A percentile compares a stretch with the other conserved stretches of the same genome.
Conservation (phyloP, 2,888 invertebrate species). For the Druceiella hillmani region DNA sequence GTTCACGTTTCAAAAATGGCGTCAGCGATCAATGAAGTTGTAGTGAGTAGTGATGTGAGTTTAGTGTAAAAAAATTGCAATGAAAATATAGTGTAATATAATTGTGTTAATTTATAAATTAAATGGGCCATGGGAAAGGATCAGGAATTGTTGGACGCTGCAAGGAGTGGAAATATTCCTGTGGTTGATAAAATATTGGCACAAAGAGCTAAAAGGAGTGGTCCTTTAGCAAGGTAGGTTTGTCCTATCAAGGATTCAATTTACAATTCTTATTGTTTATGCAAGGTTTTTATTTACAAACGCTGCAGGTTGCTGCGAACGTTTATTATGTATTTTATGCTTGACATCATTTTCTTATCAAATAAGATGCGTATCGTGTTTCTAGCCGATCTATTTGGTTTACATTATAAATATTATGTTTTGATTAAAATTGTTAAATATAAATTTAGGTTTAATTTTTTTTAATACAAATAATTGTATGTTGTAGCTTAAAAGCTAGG, state of each 20-base stretch:
- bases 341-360: too few relatives aligned
- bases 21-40: conserved; percentile 71
- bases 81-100: conserved; percentile 47
- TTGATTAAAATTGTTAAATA: too few relatives aligned
- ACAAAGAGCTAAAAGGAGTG: conserved; percentile 86
- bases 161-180: conserved; percentile 84
- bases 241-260: conserved; percentile 34
- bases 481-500: too few relatives aligned
- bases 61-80: conserved; percentile 48
- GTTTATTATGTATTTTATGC: too few relatives aligned
- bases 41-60: conserved; percentile 46
- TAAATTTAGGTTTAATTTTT: too few relatives aligned
- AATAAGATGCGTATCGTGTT: too few relatives aligned
- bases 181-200: conserved; percentile 87
- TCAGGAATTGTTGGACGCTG: conserved; percentile 93
- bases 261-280: too few relatives aligned
- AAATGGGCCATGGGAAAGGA: conserved; percentile 85
- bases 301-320: too few relatives aligned
- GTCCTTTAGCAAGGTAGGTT: conserved; percentile 86
- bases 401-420: too few relatives aligned
- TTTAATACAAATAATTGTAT: too few relatives aligned
- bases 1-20: conserved; percentile 62
- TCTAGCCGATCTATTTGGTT: too few relatives aligned
- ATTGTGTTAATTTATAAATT: conserved; percentile 39
- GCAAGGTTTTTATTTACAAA: too few relatives aligned